phyloP scores from a whole-genome alignment of 2,797 vertebrate genomes.

The Peromyscus attwateri region DNA sequence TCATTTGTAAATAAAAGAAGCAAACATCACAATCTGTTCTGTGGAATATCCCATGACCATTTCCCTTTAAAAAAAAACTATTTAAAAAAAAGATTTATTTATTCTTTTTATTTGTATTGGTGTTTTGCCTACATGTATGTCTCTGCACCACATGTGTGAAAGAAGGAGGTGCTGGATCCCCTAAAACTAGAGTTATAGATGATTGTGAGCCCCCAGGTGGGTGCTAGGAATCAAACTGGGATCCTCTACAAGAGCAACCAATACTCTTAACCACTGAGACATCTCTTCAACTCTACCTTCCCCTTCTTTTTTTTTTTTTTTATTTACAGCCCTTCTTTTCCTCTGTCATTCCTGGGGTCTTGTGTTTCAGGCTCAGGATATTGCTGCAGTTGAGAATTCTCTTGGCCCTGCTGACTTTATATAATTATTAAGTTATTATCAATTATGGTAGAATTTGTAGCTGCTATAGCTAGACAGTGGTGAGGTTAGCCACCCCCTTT shows the following conservation, averaged over 20 bases:
- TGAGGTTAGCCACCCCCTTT: background rate
- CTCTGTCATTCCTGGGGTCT: background rate
- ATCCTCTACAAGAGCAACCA: background rate
- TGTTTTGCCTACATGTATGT: background rate
- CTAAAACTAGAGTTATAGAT: background rate
- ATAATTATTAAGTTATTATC: background rate
- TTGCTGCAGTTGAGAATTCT: background rate
- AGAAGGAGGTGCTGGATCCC: background rate
- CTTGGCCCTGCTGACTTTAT: background rate
- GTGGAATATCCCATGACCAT: background rate
- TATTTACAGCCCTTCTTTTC: background rate
- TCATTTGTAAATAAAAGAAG: slow-evolving; percentile 21
- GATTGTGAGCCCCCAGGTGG: background rate
- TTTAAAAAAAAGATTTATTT: background rate
- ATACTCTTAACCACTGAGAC: background rate
- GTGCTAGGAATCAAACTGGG: background rate
- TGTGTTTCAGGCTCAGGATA: background rate
- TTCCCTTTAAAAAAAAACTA: background rate
- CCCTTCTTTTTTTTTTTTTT: background rate
- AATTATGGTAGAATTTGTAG: slow-evolving; percentile 21
- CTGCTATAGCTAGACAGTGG: background rate
- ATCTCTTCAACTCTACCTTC: background rate
- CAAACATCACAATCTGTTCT: background rate
- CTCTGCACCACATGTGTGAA: background rate
- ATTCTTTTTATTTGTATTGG: background rate